Percentiles rank a stretch among this genome's conserved stretches.
These are phyloP conservation scores for Oreortyx pictus DNA, from an alignment of 2,797 vertebrate genomes.

Conservation along the genomic window DNA sequence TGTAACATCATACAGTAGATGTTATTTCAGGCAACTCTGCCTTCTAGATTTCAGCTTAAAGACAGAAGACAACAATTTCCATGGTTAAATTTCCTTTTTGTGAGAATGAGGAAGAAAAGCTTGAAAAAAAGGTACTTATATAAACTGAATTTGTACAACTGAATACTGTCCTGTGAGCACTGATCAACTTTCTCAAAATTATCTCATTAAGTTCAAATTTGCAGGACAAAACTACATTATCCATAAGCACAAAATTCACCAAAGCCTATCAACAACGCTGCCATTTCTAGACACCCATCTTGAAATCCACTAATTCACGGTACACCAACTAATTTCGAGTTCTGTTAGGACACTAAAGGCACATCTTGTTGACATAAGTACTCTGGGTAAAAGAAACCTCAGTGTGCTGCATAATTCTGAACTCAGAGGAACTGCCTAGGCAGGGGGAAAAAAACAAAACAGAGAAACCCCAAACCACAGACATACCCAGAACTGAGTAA, in stretches of 20 bases:
- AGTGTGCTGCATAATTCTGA: neutral
- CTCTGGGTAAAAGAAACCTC: neutral
- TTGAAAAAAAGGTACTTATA: neutral
- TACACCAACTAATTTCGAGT: neutral
- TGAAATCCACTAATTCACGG: neutral
- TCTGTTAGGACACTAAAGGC: neutral
- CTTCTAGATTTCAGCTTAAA: neutral
- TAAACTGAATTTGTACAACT: neutral
- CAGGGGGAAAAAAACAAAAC: rapidly evolving
- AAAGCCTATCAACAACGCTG: neutral
- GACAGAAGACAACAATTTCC: neutral
- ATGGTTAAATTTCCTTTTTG: rapidly evolving
- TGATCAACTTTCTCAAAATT: neutral
- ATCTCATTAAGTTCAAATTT: neutral
- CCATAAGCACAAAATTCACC: neutral
- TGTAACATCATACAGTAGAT: neutral
- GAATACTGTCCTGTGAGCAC: neutral
- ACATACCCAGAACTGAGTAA: slow-evolving; percentile 4
- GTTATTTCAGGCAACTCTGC: neutral
- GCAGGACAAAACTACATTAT: neutral
- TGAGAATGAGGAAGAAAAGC: neutral
- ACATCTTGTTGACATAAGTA: neutral
- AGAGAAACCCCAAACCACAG: neutral
- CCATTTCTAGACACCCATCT: neutral
- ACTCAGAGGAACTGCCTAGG: neutral